Percentiles rank a stretch among this genome's conserved stretches.
Evolutionary conservation across 2,888 invertebrate genomes (phyloP).

Genomic region (Harpalus rubripes): DNA sequence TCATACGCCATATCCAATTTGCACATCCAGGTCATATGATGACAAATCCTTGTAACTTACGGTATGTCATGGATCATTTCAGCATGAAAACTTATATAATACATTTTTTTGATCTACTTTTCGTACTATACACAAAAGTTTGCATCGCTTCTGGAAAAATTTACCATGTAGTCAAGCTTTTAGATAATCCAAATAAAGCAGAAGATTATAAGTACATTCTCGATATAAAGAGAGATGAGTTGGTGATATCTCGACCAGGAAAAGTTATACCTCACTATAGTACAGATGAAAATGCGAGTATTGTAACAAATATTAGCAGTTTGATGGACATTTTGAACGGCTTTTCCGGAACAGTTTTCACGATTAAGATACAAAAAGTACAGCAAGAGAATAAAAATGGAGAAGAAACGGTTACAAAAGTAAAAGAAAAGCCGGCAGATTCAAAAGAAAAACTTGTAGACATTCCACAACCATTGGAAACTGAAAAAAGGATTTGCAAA

Average conservation of each 20-base stretch:
- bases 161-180: neutral
- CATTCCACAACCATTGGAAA: neutral
- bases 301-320: conserved; percentile 11
- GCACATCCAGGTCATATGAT: neutral
- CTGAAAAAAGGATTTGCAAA: neutral
- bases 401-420: neutral
- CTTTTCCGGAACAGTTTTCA: conserved; percentile 4
- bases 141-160: conserved; percentile 12
- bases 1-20: neutral
- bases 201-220: conserved; percentile 10
- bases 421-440: too few relatives aligned
- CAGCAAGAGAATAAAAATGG: neutral
- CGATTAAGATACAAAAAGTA: neutral
- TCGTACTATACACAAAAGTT: conserved; percentile 19
- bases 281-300: conserved; percentile 6
- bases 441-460: too few relatives aligned
- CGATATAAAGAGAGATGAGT: neutral
- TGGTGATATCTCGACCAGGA: neutral
- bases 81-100: conserved; percentile 7
- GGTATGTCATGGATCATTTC: neutral
- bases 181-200: neutral
- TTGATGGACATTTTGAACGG: conserved; percentile 9
- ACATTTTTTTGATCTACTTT: neutral
- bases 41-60: neutral
- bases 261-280: neutral